Evolutionary conservation across 2,888 invertebrate species (phyloP), one percentile per base, ranked within the genome.

Genomic region (Siphonodentalium dalli): DNA sequence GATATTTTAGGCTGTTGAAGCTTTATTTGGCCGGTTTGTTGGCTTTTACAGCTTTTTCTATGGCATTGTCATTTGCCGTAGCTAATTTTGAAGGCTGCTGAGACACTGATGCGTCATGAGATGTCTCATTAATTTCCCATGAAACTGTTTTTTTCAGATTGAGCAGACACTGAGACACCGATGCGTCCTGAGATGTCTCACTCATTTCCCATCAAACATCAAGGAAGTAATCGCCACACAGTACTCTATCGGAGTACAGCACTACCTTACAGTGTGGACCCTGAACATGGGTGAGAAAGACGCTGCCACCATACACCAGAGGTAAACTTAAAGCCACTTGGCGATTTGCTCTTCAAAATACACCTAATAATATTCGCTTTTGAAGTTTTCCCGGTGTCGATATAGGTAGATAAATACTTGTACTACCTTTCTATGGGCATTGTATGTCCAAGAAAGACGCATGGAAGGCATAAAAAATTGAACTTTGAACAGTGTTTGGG

Each of bases 191-290:
- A 54, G 61, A 38, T 67, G 68, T 46, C 57, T 68, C 53, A 61
- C 61, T 8, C 65, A 67, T 20, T 59, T 61, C 26, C 53, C 50
- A 5, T 55, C 63, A 7, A 64, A 58, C 8, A 46, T 58, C 1
- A 66, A 64, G 3, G 65, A 71, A 23, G 50, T 60, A 1, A 69
- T 69, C 37, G 54, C 60, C 9, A 56, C 66, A 1, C 67, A 71
- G 31, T 68, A 63, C 39, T 54, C 63, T n/a, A 53, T 56, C 15
- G 71, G 71, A 6, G 57, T 61, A n/a, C 51, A 57, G 7, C 65
- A 67, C 41, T 54, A 58, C 20, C 33, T 69, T 15, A 56, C 59
- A 45, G 54, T 65, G 1, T 71, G 71, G 71, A 53, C 52, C 2
- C 37, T 68, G 18, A 54, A 59, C 29, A 50, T 58, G 5, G 51